phyloP scores from a whole-genome alignment of 2,113 vertebrate genomes.

The Colossoma macropomum region DNA sequence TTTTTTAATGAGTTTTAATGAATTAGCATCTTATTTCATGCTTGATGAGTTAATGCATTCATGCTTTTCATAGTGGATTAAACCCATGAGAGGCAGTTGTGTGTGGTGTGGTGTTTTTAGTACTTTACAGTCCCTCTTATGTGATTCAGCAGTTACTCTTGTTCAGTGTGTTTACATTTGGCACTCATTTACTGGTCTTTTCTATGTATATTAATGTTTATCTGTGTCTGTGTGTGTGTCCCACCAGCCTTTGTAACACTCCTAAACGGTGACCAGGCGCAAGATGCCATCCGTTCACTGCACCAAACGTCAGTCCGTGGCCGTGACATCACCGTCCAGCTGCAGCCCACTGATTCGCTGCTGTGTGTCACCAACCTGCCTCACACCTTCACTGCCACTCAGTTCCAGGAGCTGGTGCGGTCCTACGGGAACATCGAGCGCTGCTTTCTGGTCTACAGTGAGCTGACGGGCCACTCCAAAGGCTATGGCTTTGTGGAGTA shows the following conservation, averaged over 20 bases:
- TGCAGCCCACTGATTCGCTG: slow-evolving; percentile 95
- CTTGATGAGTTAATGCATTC: slow-evolving; percentile 28
- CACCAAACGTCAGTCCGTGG: slow-evolving; percentile 89
- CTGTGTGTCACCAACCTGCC: slow-evolving; percentile 95
- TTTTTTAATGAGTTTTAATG: neutral
- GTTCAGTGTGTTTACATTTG: slow-evolving; percentile 31
- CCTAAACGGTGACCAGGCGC: slow-evolving; percentile 94
- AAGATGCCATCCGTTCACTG: slow-evolving; percentile 88
- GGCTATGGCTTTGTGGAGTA: slow-evolving; percentile 98
- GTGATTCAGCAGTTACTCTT: neutral
- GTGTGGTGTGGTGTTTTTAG: slow-evolving; percentile 1
- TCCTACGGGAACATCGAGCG: slow-evolving; percentile 94
- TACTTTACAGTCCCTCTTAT: neutral
- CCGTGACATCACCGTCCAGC: slow-evolving; percentile 88
- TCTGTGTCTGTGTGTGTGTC: slow-evolving; percentile 53
- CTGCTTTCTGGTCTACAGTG: slow-evolving; percentile 93
- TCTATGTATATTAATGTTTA: slow-evolving; percentile 63
- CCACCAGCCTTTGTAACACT: slow-evolving; percentile 94
- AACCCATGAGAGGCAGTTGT: neutral
- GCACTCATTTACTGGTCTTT: slow-evolving; percentile 34
- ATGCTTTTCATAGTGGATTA: slow-evolving; percentile 8
- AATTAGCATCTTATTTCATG: slow-evolving; percentile 13
- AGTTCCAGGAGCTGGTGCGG: slow-evolving; percentile 93
- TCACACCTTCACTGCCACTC: slow-evolving; percentile 79
- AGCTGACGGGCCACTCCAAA: slow-evolving; percentile 90